Base-by-base conservation (phyloP, 2,113 vertebrate genomes). In the Blennius ocellaris region DNA sequence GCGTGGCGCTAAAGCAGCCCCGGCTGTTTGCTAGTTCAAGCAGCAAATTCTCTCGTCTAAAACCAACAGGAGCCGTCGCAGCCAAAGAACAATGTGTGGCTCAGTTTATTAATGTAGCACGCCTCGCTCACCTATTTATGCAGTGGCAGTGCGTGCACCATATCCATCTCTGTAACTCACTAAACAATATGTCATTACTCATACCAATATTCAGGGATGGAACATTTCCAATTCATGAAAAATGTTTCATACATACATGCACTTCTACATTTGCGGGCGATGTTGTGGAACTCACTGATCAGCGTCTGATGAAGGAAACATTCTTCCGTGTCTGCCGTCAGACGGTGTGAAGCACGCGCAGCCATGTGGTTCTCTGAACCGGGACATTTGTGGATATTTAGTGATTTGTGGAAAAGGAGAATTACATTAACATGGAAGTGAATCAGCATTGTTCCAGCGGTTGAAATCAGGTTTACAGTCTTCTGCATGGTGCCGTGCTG, bases 381-480 rank as follows among this genome's bases (percentile, higher is more conserved):
- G 51, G 55, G 84, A 87, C 90, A 87, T 79, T 88, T 90, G 56
- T 61, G 68, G 64, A 87, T 90, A 91, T 93, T 92, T 91, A 85
- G 86, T 85, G 89, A 93, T 90, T 82, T 82, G 73, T 61, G 70
- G 57, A 64, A 48, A 78, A 86, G 92, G 85, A 84, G 74, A 87
- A 89, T 95, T 94, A 93, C 91, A 89, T 90, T 89, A 93, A 65
- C 70, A 52, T 87, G 78, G 80, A 85, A 87, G 81, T 94, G 93
- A 95, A 89, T 95, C 94, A 94, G 92, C 93, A 92, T 82, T 85
- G 76, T 89, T 88, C 90, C 80, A 77, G 83, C 56, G 60, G 69
- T 86, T 95, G 93, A 94, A 89, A 84, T 94, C 93, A 94, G 87
- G 61, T 65, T 43, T 70, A 69, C 66, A 86, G 83, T 73, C 55